A percentile compares a stretch with the other conserved stretches of the same genome.
Evolutionary conservation across 2,797 vertebrate species (phyloP).

Genomic region (Chrysolophus pictus): DNA sequence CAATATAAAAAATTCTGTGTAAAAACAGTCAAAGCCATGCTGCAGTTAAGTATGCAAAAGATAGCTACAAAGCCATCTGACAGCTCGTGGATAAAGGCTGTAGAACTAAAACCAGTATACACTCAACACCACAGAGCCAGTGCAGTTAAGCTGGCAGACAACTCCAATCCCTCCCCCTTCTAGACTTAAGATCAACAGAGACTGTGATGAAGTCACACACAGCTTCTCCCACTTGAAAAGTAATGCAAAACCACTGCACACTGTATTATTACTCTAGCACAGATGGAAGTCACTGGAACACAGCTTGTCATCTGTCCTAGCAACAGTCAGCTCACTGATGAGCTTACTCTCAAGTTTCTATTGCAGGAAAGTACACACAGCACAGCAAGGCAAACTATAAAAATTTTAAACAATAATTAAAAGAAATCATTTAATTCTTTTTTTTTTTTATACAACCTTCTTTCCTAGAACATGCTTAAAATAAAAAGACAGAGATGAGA

Average conservation of each 20-base stretch:
- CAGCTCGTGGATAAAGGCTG: not conserved
- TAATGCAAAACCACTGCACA: not conserved
- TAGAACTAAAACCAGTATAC: not conserved
- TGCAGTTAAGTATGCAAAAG: not conserved
- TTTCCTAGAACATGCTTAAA: not conserved
- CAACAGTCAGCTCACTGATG: not conserved
- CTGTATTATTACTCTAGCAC: not conserved
- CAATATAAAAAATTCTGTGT: constrained; percentile 30
- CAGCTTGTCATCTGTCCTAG: not conserved
- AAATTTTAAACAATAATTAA: not conserved
- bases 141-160: not conserved
- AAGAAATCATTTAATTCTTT: constrained; percentile 33
- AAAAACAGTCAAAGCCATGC: constrained; percentile 16
- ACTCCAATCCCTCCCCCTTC: not conserved
- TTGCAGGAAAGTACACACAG: not conserved
- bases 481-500: not conserved
- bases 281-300: not conserved
- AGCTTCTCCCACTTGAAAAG: not conserved
- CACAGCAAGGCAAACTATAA: constrained; percentile 42
- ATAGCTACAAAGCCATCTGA: not conserved
- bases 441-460: constrained; percentile 6
- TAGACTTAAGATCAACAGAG: not conserved
- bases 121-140: not conserved
- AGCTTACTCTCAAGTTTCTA: not conserved
- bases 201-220: not conserved